Percentiles rank a stretch among this genome's conserved stretches.
Evolutionary conservation across 2,888 invertebrate genomes (phyloP).

Genomic region (Agriopis marginaria): DNA sequence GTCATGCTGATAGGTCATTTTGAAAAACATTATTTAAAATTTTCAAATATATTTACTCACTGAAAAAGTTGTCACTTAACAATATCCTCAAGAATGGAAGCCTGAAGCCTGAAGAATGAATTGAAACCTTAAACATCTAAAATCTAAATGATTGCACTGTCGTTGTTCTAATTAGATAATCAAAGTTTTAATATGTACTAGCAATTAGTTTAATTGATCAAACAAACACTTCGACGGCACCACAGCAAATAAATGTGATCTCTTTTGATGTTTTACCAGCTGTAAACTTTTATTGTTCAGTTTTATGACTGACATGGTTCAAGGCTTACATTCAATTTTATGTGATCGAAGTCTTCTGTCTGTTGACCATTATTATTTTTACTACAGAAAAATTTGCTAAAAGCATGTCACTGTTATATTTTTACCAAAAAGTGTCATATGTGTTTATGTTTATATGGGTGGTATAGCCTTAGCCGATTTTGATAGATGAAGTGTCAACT

Average conservation of each 20-base stretch:
- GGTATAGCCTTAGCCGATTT: too few species aligned
- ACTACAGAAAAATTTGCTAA: constrained; percentile 3
- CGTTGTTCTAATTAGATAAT: not conserved
- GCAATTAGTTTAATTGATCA: constrained; percentile 50
- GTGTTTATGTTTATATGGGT: too few species aligned
- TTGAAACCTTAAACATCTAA: not conserved
- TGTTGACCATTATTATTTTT: constrained; percentile 49
- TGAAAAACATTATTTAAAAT: too few species aligned
- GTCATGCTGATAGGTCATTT: too few species aligned
- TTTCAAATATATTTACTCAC: too few species aligned
- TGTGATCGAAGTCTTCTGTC: constrained; percentile 57
- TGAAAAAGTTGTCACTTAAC: too few species aligned
- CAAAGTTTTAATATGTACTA: not conserved
- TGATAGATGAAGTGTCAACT: too few species aligned
- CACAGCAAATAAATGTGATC: constrained; percentile 60
- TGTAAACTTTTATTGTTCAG: constrained; percentile 66
- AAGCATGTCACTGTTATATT: constrained; percentile 7
- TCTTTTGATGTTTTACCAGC: constrained; percentile 62
- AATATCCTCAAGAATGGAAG: too few species aligned
- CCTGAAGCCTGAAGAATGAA: too few species aligned
- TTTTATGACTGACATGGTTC: constrained; percentile 60
- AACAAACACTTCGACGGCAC: constrained; percentile 50
- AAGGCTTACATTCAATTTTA: constrained; percentile 63
- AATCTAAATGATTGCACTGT: constrained; percentile 17
- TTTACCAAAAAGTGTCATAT: not conserved